These are phyloP conservation scores for Scomber colias DNA, from an alignment of 2,113 vertebrate species.

Conservation along the genomic window DNA sequence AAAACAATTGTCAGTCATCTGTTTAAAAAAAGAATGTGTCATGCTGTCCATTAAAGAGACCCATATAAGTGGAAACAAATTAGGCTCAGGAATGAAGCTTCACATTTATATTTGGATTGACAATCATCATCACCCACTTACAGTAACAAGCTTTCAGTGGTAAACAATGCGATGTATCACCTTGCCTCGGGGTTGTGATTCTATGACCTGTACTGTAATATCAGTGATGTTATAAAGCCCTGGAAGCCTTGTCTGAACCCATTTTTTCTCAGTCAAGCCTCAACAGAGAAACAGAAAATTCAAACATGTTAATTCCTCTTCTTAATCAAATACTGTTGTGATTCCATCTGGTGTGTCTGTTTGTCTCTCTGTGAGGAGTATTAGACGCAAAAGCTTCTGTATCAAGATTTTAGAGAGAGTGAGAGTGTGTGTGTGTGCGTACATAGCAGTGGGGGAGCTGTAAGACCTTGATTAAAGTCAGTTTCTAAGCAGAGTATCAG, in stretches of 20 bases:
- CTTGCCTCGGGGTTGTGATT: neutral
- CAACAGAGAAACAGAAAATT: constrained; percentile 59
- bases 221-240: neutral
- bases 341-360: constrained; percentile 68
- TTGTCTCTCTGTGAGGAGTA: constrained; percentile 37
- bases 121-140: constrained; percentile 7
- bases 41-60: constrained; percentile 25
- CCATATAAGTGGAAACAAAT: constrained; percentile 26
- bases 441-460: neutral
- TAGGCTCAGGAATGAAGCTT: constrained; percentile 3
- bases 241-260: constrained; percentile 35
- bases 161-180: constrained; percentile 1
- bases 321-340: constrained; percentile 70
- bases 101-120: constrained; percentile 10
- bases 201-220: neutral
- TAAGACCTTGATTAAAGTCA: constrained; percentile 75
- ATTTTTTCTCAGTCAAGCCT: constrained; percentile 25
- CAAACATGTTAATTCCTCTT: constrained; percentile 64
- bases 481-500: constrained; percentile 66
- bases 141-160: neutral
- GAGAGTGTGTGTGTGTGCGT: constrained; percentile 10
- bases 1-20: constrained; percentile 10
- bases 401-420: constrained; percentile 34
- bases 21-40: constrained; percentile 29
- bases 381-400: constrained; percentile 43